A percentile compares a stretch with the other conserved stretches of the same genome.
These are phyloP conservation scores for Aphrophora alni DNA, from an alignment of 2,888 invertebrate species.

Conservation along the genomic window DNA sequence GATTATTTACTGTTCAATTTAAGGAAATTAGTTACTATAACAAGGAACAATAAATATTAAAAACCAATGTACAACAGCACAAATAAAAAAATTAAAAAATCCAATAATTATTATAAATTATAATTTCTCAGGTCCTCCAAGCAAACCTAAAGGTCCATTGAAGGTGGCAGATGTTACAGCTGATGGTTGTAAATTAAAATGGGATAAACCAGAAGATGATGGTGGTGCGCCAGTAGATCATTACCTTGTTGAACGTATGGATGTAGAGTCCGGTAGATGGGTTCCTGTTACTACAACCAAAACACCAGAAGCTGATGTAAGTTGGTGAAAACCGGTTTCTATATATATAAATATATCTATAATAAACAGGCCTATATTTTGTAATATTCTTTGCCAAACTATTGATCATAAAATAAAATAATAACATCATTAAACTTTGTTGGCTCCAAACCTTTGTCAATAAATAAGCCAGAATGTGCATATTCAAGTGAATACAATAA, in stretches of 20 bases:
- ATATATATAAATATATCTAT: not conserved
- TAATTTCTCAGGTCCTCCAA: constrained; percentile 69
- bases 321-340: constrained; percentile 36
- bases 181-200: constrained; percentile 91
- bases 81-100: too few species aligned
- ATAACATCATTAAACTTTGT: not conserved
- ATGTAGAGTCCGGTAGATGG: constrained; percentile 91
- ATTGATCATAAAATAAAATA: not conserved
- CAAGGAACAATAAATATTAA: too few species aligned
- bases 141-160: constrained; percentile 92
- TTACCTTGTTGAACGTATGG: constrained; percentile 97
- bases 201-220: constrained; percentile 97
- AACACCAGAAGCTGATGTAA: constrained; percentile 81
- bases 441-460: too few species aligned
- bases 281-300: constrained; percentile 87
- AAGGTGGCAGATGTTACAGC: constrained; percentile 91
- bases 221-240: constrained; percentile 93
- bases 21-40: too few species aligned
- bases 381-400: not conserved
- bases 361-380: not conserved
- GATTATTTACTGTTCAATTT: too few species aligned
- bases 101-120: not conserved
- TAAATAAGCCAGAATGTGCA: too few species aligned
- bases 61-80: too few species aligned
- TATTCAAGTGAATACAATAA: too few species aligned